Percentiles rank a stretch among this genome's conserved stretches.
Conservation (phyloP, 2,888 invertebrate genomes). For the Micoletzkya japonica region DNA sequence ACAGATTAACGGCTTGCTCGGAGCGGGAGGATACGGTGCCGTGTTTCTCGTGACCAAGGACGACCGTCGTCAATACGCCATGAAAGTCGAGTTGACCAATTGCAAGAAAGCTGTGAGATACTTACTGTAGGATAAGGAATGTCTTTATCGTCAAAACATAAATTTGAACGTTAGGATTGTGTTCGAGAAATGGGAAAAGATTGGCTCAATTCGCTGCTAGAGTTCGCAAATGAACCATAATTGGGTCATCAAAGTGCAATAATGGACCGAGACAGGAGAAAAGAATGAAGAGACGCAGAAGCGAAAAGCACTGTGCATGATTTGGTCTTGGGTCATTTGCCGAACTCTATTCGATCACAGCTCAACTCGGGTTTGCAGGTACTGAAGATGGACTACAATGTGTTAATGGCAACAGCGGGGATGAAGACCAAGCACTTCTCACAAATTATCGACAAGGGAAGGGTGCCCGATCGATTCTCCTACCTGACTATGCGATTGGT, state of each 20-base stretch:
- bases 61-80: conserved; percentile 43
- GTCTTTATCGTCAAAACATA: no score
- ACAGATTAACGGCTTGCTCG: conserved; percentile 41
- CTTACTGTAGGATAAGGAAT: background rate
- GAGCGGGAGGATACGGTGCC: conserved; percentile 55
- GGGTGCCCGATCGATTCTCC: conserved; percentile 39
- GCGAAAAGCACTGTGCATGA: no score
- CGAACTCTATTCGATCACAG: background rate
- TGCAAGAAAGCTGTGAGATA: conserved; percentile 38
- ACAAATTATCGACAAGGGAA: conserved; percentile 44
- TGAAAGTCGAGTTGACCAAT: conserved; percentile 48
- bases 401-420: conserved; percentile 43
- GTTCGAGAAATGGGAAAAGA: no score
- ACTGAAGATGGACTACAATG: conserved; percentile 51
- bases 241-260: no score
- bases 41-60: conserved; percentile 45
- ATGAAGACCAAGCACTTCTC: conserved; percentile 51
- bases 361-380: conserved; percentile 33
- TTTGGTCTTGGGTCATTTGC: no score
- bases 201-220: no score
- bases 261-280: no score
- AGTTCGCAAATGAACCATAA: background rate
- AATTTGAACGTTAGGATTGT: background rate
- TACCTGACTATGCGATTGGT: conserved; percentile 54
- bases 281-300: no score